phyloP scores from a whole-genome alignment of 1,140 invertebrate genomes.

The Episyrphus balteatus region DNA sequence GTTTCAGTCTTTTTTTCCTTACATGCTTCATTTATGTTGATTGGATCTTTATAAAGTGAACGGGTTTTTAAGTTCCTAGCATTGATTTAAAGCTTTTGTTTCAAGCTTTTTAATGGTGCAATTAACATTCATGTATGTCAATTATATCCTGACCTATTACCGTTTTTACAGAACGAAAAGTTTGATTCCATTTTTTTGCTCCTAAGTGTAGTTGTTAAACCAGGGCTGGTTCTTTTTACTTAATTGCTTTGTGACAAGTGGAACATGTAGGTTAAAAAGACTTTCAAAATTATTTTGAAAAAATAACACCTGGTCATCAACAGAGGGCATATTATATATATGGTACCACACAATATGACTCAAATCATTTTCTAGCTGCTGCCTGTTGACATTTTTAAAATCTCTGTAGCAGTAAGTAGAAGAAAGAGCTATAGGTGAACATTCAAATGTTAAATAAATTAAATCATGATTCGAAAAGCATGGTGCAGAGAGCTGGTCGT shows the following conservation, averaged over 20 bases:
- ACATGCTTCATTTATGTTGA: too few species aligned
- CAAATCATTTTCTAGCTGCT: background rate
- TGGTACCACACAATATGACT: background rate
- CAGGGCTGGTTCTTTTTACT: background rate
- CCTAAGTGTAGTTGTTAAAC: too few species aligned
- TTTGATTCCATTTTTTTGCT: too few species aligned
- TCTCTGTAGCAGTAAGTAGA: background rate
- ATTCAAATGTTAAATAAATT: background rate
- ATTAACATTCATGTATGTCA: too few species aligned
- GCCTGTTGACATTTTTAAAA: background rate
- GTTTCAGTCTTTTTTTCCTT: too few species aligned
- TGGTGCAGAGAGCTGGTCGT: background rate
- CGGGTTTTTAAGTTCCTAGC: too few species aligned
- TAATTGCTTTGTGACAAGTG: background rate
- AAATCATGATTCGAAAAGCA: background rate
- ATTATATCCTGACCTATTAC: too few species aligned
- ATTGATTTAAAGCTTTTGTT: too few species aligned
- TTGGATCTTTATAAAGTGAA: too few species aligned
- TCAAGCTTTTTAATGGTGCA: too few species aligned
- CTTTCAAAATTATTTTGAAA: background rate
- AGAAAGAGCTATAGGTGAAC: background rate
- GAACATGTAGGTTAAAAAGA: background rate
- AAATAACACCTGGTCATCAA: background rate
- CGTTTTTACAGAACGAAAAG: too few species aligned
- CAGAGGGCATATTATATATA: background rate